phyloP scores from a whole-genome alignment of 37 sponge, comb jelly and placozoan genomes.

The Chondrosia reniformis region DNA sequence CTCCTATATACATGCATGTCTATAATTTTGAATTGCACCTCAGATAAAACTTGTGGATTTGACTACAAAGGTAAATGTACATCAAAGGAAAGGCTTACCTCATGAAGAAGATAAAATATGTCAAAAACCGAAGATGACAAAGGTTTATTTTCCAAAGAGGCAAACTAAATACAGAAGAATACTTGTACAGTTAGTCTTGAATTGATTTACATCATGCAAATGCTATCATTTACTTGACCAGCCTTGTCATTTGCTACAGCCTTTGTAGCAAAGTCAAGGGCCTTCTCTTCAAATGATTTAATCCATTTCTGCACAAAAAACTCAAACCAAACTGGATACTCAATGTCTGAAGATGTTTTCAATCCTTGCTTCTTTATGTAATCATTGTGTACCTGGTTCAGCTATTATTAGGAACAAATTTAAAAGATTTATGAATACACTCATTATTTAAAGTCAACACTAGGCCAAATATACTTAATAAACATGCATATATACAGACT shows the following conservation, averaged over 20 bases:
- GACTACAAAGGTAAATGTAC: too few species aligned
- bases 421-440: too few species aligned
- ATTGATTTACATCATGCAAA: neutral
- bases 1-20: too few species aligned
- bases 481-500: conserved; percentile 3
- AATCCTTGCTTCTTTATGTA: neutral
- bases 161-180: conserved; percentile 42
- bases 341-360: neutral
- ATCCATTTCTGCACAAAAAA: conserved; percentile 8
- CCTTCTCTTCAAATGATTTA: neutral
- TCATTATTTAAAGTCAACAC: neutral
- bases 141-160: conserved; percentile 39
- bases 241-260: conserved; percentile 13
- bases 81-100: conserved; percentile 20
- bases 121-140: conserved; percentile 47
- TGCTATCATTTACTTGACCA: neutral
- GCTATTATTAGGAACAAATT: neutral
- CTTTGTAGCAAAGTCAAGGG: neutral
- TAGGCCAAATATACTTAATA: neutral
- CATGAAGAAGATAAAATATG: conserved; percentile 48
- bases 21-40: too few species aligned
- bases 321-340: conserved; percentile 15
- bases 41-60: too few species aligned
- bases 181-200: neutral
- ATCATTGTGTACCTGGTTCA: conserved; percentile 19